Percentiles rank a stretch among this genome's conserved stretches.
Evolutionary conservation across 2,113 vertebrate genomes (phyloP).

Genomic region (Nesospiza acunhae): DNA sequence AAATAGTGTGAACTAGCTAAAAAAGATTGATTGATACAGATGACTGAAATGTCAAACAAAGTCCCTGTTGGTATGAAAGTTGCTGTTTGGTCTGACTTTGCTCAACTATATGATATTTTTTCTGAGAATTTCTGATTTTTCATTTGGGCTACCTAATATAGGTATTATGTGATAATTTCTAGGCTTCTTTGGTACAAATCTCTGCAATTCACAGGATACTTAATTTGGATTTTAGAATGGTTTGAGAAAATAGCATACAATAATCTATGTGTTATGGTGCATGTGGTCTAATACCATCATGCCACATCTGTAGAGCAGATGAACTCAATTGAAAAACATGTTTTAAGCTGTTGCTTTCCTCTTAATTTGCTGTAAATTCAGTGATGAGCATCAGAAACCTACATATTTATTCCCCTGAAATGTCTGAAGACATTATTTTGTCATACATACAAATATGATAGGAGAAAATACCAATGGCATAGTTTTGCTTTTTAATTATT

Average conservation of each 20-base stretch:
- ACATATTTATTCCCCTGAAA: neutral
- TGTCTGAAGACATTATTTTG: neutral
- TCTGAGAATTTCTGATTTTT: neutral
- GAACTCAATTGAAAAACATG: neutral
- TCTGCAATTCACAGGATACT: neutral
- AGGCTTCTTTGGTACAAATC: neutral
- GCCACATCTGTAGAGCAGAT: neutral
- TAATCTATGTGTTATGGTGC: neutral
- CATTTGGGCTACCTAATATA: neutral
- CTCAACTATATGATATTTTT: neutral
- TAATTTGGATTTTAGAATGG: neutral
- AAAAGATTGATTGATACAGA: neutral
- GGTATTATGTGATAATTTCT: neutral
- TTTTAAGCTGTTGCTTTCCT: neutral
- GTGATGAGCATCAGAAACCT: neutral
- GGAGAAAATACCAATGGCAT: neutral
- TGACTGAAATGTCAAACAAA: neutral
- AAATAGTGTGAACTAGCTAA: neutral
- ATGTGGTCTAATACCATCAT: neutral
- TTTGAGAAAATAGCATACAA: neutral
- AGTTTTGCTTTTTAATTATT: neutral
- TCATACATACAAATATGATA: neutral
- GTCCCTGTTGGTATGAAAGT: neutral
- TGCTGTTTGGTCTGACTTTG: neutral
- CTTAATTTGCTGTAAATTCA: neutral